Conservation (phyloP, 2,113 vertebrate species). For the Crotalus horridus region DNA sequence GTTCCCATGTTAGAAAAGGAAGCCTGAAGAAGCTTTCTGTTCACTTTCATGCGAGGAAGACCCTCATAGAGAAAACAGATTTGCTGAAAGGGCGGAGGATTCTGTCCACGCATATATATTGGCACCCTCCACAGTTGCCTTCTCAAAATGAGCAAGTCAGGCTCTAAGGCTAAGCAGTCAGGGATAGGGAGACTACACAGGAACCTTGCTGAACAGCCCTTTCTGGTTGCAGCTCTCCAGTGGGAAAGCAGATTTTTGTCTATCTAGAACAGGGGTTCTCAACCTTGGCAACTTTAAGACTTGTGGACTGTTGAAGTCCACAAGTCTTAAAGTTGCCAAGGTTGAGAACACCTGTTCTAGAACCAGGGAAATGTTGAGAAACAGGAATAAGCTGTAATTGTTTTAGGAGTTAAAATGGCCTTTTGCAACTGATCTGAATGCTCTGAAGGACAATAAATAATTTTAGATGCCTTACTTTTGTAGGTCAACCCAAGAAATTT, state of each 20-base stretch:
- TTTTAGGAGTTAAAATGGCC: not conserved
- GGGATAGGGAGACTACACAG: not conserved
- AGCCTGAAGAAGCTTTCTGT: not conserved
- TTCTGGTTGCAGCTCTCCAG: not conserved
- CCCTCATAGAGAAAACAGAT: no score
- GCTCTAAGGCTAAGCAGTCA: not conserved
- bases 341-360: not conserved
- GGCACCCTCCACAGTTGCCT: not conserved
- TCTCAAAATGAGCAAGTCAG: not conserved
- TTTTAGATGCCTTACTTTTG: not conserved
- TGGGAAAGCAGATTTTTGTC: not conserved
- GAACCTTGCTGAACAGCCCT: not conserved
- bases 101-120: not conserved
- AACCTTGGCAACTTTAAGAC: no score
- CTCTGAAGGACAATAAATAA: not conserved
- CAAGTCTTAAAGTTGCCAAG: no score
- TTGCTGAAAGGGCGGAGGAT: not conserved
- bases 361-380: not conserved
- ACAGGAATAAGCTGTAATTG: not conserved
- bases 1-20: not conserved
- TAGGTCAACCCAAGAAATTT: not conserved
- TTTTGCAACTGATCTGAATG: not conserved
- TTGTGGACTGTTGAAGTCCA: no score
- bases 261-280: not conserved
- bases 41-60: not conserved